Base-by-base conservation (phyloP, 2,113 vertebrate genomes). In the Salminus brasiliensis region DNA sequence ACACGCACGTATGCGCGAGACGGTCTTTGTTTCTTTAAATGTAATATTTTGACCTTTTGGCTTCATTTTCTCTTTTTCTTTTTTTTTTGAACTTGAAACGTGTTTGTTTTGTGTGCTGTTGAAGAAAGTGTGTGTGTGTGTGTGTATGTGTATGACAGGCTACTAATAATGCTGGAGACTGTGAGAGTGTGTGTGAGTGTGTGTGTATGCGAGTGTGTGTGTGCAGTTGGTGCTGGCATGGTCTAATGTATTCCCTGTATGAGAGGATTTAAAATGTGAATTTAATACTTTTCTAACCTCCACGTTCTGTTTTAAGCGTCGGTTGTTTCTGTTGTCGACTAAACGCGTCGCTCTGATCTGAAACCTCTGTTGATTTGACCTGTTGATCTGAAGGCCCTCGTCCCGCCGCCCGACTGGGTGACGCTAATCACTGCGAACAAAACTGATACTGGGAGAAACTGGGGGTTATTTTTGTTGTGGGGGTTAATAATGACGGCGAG, bases 191-290 rank as follows among this genome's bases (percentile, higher is more conserved):
- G 59, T 39, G 52, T 66, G 49, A 52, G 53, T 70, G 81, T 53
- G 63, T 63, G 71, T 72, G 72, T 81, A 74, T 88, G 81, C 0
- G 1, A 80, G 84, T 87, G 90, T 80, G 83, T 84, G 81, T 75
- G 85, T 53, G 62, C 49, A 57, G 62, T 87, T 78, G 73, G 60
- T 74, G 66, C 84, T 88, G 88, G 83, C 80, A 83, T 89, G 88
- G 83, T 89, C 84, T 90, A 87, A 78, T 86, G 81, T 83, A 78
- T 91, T 83, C 73, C 45, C 55, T 67, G 25, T 76, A 66, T 76
- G 85, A 85, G 85, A 88, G 84, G 82, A 79, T 86, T 88, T 72
- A 83, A 91, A 91, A 93, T 93, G 91, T 93, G 92, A 93, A 84
- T 86, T 80, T 89, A 88, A 85, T 81, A 86, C 85, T n/a, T 78